Evolutionary conservation across 2,888 invertebrate species (phyloP), one percentile per base, ranked within the genome.

Genomic region (Harmothoe impar): DNA sequence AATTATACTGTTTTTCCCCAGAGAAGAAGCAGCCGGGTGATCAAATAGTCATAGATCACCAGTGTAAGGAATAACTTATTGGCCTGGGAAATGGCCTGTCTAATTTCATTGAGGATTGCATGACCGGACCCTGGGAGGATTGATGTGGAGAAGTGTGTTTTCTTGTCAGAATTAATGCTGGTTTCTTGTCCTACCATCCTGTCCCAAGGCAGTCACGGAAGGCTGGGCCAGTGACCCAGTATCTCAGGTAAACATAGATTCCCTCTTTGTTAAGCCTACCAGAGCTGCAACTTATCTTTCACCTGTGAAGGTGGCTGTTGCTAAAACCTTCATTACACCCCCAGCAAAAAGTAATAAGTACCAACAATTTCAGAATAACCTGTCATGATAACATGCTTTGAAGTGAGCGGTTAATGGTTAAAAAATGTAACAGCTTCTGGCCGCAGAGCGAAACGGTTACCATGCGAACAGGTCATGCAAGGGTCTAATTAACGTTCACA

Each of bases 121-220:
- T 29, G 29, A 29, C 29, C 0, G 3, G 15, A 72, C 17, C 62
- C 62, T 62, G 62, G 23, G 20, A 20, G n/a, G 20, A 62, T 3
- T n/a, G 3, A 29, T 72, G 72, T n/a, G 3, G 25, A 29, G 72
- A 72, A 72, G 29, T 15, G 72, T 72, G 25, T 72, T 72, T 72
- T 29, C 72, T 25, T 29, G 72, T 72, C 72, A 25, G 72, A 72
- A 72, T 72, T 72, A 72, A 72, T 72, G 72, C 29, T 72, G 29
- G 72, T 72, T 72, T 72, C 72, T 72, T 29, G 72, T 72, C n/a
- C 62, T 72, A 15, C 17, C 72, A 72, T 29, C 72, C 72, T 72
- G 72, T 72, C 31, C 25, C 31, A 7, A 29, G 31, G 72, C 72
- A 29, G 72, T 72, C 72, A 72, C 72, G 72, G 29, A 23, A 72